Conservation (phyloP, 1,140 invertebrate genomes). For the Limonius californicus region DNA sequence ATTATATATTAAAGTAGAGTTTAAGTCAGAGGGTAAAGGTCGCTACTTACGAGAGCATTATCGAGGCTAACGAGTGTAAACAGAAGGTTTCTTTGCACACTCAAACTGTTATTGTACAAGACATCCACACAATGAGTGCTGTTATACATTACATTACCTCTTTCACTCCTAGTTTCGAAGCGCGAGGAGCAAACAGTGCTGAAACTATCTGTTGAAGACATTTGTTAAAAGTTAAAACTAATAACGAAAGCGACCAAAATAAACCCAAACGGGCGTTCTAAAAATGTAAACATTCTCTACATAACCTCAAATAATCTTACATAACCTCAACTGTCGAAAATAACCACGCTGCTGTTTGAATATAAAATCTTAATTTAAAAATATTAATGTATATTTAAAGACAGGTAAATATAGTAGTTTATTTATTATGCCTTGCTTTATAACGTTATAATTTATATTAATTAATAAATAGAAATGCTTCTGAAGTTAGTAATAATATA, state of each 20-base stretch:
- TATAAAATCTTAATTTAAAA: too few species aligned
- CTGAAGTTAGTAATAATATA: too few species aligned
- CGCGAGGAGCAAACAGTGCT: background rate
- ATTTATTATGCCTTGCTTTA: too few species aligned
- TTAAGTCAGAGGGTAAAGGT: background rate
- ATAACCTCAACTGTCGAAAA: too few species aligned
- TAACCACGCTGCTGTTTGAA: too few species aligned
- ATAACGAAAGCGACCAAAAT: background rate
- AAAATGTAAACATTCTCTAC: too few species aligned
- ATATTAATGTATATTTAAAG: too few species aligned
- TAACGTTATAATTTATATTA: too few species aligned
- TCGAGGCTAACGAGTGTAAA: background rate
- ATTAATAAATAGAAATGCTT: too few species aligned
- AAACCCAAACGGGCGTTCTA: background rate
- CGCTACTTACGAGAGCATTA: background rate
- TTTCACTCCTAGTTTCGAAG: background rate
- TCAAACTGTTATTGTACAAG: background rate
- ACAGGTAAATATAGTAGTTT: too few species aligned
- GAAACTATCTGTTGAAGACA: background rate
- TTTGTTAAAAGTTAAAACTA: background rate
- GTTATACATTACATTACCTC: constrained; percentile 1
- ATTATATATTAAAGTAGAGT: background rate
- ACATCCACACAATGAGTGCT: background rate
- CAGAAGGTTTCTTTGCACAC: background rate
- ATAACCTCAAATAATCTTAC: too few species aligned